Evolutionary conservation across 2,113 vertebrate genomes (phyloP).

Genomic region (Platysternon megacephalum): DNA sequence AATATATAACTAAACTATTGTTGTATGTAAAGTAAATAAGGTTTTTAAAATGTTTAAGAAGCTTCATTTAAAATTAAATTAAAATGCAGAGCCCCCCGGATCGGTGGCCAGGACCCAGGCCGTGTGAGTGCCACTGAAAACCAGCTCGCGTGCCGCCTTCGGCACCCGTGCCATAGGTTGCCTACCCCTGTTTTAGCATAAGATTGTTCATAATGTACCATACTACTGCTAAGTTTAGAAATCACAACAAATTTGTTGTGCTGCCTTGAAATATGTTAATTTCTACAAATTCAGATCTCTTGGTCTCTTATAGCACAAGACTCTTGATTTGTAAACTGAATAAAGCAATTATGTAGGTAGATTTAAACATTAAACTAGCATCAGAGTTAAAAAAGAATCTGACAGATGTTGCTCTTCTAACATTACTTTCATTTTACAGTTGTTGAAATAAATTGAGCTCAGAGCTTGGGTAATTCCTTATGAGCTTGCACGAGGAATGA

Average conservation of each 20-base stretch:
- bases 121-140: too few relatives aligned
- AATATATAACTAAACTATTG: too few relatives aligned
- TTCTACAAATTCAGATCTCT: background rate
- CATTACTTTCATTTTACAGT: background rate
- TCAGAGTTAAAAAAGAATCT: background rate
- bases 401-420: background rate
- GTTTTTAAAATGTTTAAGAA: too few relatives aligned
- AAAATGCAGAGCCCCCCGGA: too few relatives aligned
- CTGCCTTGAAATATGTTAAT: background rate
- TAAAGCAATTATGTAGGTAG: background rate
- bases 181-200: background rate
- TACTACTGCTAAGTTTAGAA: background rate
- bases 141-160: too few relatives aligned
- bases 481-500: too few relatives aligned
- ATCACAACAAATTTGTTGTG: background rate
- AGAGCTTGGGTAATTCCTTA: too few relatives aligned
- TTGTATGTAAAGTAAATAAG: too few relatives aligned
- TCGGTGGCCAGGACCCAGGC: too few relatives aligned
- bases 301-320: background rate
- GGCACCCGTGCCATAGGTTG: too few relatives aligned
- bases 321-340: background rate
- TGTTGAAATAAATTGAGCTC: background rate
- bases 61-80: too few relatives aligned
- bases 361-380: background rate
- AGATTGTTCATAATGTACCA: background rate